Evolutionary conservation across 2,113 vertebrate species (phyloP).

Genomic region (Pleuronectes platessa): DNA sequence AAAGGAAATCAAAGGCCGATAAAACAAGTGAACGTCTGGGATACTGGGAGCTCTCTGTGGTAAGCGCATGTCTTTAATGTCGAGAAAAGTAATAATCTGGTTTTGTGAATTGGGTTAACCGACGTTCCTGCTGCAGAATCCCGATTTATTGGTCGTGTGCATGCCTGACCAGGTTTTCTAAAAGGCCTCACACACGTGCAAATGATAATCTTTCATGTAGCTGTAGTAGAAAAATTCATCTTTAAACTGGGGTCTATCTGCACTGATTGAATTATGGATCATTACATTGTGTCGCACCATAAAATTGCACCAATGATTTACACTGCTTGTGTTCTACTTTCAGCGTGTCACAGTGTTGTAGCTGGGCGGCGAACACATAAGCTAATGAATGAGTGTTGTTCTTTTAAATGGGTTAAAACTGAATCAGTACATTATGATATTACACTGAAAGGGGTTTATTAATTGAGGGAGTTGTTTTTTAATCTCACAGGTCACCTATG

Average conservation of each 20-base stretch:
- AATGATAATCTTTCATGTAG: not conserved
- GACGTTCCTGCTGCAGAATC: not conserved
- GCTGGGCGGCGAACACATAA: not conserved
- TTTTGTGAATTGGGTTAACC: no score
- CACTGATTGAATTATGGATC: not conserved
- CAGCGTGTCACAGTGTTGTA: not conserved
- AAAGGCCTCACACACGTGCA: not conserved
- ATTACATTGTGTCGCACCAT: not conserved
- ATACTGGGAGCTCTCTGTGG: not conserved
- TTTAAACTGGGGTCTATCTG: not conserved
- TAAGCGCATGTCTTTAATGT: not conserved
- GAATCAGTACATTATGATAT: not conserved
- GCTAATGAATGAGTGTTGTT: not conserved
- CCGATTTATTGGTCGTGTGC: not conserved
- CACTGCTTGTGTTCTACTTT: not conserved
- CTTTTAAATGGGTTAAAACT: not conserved
- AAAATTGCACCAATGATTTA: not conserved
- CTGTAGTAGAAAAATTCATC: no score
- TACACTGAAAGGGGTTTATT: not conserved
- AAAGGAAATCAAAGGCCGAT: conserved; percentile 2
- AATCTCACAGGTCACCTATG: conserved; percentile 9
- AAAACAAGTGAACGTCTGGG: not conserved
- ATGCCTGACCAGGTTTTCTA: not conserved
- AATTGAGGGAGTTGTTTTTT: not conserved
- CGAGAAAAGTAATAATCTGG: not conserved